Evolutionary conservation across 1,140 invertebrate genomes (phyloP), one percentile per base, ranked within the genome.

Genomic region (Probaryconus sp.): DNA sequence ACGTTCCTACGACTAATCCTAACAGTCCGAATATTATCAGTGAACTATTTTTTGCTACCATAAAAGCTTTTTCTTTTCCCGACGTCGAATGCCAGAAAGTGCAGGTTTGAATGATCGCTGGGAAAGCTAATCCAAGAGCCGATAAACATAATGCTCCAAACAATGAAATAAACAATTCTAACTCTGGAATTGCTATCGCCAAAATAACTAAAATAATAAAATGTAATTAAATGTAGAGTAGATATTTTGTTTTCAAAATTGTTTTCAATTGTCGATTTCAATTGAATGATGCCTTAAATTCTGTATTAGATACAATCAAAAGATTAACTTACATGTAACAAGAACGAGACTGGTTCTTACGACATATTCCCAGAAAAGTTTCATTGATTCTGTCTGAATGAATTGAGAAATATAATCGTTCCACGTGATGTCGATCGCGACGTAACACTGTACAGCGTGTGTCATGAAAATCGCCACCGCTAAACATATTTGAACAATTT

Each of bases 161-260:
- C 24, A 97, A 88, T 0, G 96, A 96, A 58, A 98, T 98, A 83
- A 97, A 93, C 2, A 96, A 87, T 38, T 96, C 95, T 70, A 98
- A 86, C 73, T 95, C 90, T 1, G 95, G 95, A 42, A 97, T 91
- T 0, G 91, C 89, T 3, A 93, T 90, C 2, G 95, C 95, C 65
- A 97, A 82, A 7, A 91, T 81, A 88, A 95, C 95, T 96, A 82
- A 1, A 89, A 88, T 65, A 71, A 58, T 16, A 64, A 53, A 9
- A 20, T 16, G 73, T 14, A 55, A 50, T n/a, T n/a, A n/a, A n/a
- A n/a, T n/a, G n/a, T n/a, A n/a, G n/a, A n/a, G n/a, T n/a, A n/a
- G n/a, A n/a, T n/a, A n/a, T n/a, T 33, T 53, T 17, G 6, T 4
- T 28, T 13, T 3, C 35, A 16, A 53, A 45, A 24, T 24, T 24